phyloP scores from a whole-genome alignment of 2,113 vertebrate species.

The Rhineura floridana region DNA sequence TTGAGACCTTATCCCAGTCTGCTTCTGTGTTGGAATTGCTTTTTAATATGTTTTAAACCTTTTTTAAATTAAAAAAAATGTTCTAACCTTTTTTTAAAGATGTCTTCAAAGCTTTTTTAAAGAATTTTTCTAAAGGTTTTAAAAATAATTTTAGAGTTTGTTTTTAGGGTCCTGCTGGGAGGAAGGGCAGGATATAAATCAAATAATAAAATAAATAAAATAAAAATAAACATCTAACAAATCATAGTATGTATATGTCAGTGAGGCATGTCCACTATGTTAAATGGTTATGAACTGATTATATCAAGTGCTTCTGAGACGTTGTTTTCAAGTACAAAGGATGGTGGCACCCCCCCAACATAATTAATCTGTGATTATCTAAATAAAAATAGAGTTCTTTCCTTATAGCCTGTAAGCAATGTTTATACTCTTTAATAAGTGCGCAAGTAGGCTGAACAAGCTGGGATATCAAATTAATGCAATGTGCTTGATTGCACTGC shows the following conservation, averaged over 20 bases:
- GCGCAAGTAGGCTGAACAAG: neutral
- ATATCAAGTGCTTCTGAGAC: slow-evolving; percentile 68
- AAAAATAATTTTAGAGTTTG: too few relatives aligned
- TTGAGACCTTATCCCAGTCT: too few relatives aligned
- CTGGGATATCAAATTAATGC: slow-evolving; percentile 28
- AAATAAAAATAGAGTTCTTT: slow-evolving; percentile 43
- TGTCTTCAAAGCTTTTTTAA: too few relatives aligned
- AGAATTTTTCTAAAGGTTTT: too few relatives aligned
- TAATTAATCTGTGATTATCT: slow-evolving; percentile 53
- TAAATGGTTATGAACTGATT: slow-evolving; percentile 79
- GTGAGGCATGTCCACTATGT: slow-evolving; percentile 72
- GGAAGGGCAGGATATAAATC: too few relatives aligned
- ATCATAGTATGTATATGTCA: slow-evolving; percentile 75
- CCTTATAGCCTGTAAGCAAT: slow-evolving; percentile 6
- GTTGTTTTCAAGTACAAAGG: slow-evolving; percentile 59
- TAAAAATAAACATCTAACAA: too few relatives aligned
- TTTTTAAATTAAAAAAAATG: too few relatives aligned
- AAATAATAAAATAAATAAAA: too few relatives aligned
- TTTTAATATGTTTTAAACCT: too few relatives aligned
- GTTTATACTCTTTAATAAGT: slow-evolving; percentile 33
- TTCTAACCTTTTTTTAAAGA: too few relatives aligned
- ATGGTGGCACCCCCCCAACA: slow-evolving; percentile 60
- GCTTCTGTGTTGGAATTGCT: too few relatives aligned
- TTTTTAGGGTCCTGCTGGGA: too few relatives aligned
- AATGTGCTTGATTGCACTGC: slow-evolving; percentile 6